phyloP scores from a whole-genome alignment of 2,113 vertebrate genomes.

The Tragulus kanchil region DNA sequence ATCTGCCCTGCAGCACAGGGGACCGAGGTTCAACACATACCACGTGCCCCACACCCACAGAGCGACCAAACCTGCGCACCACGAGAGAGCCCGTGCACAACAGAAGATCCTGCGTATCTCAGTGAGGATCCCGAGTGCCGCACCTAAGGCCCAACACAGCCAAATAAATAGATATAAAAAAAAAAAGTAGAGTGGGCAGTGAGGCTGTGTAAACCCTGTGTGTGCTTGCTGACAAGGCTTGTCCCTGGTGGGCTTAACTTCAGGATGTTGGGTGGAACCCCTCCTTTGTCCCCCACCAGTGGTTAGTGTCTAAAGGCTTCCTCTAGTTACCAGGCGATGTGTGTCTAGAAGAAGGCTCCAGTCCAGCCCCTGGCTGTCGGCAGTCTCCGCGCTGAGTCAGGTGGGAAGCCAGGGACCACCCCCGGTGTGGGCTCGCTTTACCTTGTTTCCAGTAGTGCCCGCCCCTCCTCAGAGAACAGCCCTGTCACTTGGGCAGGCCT shows the following conservation, averaged over 20 bases:
- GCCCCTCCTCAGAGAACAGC: not conserved
- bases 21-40: too few species aligned
- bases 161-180: too few species aligned
- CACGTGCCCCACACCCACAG: too few species aligned
- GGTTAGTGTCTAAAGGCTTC: not conserved
- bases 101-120: too few species aligned
- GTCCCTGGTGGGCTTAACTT: not conserved
- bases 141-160: too few species aligned
- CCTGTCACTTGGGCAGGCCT: not conserved
- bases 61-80: too few species aligned
- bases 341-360: not conserved
- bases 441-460: not conserved
- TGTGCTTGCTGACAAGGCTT: not conserved
- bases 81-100: too few species aligned
- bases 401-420: not conserved
- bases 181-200: not conserved
- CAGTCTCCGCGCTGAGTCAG: not conserved
- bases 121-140: too few species aligned
- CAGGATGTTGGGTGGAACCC: not conserved
- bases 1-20: too few species aligned
- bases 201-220: not conserved
- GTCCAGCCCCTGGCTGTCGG: not conserved
- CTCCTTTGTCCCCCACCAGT: too few species aligned
- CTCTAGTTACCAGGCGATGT: not conserved
- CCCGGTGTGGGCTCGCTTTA: not conserved